These are phyloP conservation scores for Plectus sambesii DNA, from an alignment of 1,140 invertebrate species.

Conservation along the genomic window DNA sequence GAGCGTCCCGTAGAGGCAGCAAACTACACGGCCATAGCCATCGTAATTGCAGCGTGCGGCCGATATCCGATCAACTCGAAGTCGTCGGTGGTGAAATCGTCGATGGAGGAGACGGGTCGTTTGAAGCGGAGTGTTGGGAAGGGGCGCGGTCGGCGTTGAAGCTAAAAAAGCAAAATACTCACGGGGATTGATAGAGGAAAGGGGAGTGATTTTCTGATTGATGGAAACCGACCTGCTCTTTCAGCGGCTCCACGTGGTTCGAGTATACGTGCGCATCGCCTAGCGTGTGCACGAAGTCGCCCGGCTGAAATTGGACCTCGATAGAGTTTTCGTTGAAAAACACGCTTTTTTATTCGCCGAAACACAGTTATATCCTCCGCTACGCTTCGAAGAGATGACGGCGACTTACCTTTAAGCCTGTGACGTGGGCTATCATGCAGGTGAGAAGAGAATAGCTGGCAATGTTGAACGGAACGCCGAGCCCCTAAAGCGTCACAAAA, in stretches of 20 bases:
- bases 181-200: conserved; percentile 6
- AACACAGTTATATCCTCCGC: not conserved
- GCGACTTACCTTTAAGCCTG: conserved; percentile 59
- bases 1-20: too few species aligned
- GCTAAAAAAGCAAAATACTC: conserved; percentile 44
- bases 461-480: conserved; percentile 97
- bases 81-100: conserved; percentile 78
- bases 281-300: conserved; percentile 88
- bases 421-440: conserved; percentile 90
- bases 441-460: conserved; percentile 89
- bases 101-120: conserved; percentile 62
- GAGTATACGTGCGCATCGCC: conserved; percentile 93
- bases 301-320: conserved; percentile 56
- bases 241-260: conserved; percentile 75
- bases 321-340: not conserved
- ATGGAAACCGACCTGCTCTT: conserved; percentile 57
- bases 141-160: conserved; percentile 61
- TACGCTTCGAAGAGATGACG: not conserved
- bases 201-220: conserved; percentile 4
- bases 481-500: conserved; percentile 52
- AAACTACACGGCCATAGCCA: conserved; percentile 87
- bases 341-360: not conserved
- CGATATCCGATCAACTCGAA: conserved; percentile 77
- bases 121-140: conserved; percentile 65
- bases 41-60: conserved; percentile 75